phyloP scores from a whole-genome alignment of 2,797 vertebrate genomes.

The Lepus oiostolus region DNA sequence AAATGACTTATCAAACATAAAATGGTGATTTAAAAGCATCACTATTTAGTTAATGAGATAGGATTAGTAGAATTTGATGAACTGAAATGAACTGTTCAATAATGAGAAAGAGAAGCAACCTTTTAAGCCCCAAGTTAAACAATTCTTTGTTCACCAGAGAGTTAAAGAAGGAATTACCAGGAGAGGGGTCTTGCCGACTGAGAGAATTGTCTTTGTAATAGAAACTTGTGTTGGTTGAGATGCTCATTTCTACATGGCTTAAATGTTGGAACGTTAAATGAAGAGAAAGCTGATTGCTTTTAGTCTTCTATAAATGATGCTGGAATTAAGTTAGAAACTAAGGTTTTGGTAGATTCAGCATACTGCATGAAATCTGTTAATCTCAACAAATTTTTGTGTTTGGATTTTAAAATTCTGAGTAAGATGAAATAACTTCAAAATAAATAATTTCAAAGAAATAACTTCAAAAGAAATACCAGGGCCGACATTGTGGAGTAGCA shows the following conservation, averaged over 20 bases:
- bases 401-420: constrained; percentile 59
- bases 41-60: constrained; percentile 52
- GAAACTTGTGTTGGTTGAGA: constrained; percentile 60
- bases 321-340: constrained; percentile 52
- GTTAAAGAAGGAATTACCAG: constrained; percentile 61
- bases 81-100: constrained; percentile 56
- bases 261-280: constrained; percentile 37
- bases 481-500: too few relatives aligned
- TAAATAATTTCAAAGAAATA: background rate
- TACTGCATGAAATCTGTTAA: constrained; percentile 52
- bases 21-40: constrained; percentile 23
- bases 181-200: constrained; percentile 13
- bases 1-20: constrained; percentile 38
- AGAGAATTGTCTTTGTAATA: constrained; percentile 63
- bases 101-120: constrained; percentile 51
- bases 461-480: background rate
- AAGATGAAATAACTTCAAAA: background rate
- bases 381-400: constrained; percentile 19
- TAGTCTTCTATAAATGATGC: background rate
- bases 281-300: background rate
- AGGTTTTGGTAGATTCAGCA: constrained; percentile 14
- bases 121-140: constrained; percentile 59
- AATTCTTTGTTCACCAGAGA: constrained; percentile 61
- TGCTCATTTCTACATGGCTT: constrained; percentile 47
- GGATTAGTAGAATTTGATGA: constrained; percentile 64